Evolutionary conservation across 2,888 invertebrate genomes (phyloP).

Genomic region (Aphodius granarius): DNA sequence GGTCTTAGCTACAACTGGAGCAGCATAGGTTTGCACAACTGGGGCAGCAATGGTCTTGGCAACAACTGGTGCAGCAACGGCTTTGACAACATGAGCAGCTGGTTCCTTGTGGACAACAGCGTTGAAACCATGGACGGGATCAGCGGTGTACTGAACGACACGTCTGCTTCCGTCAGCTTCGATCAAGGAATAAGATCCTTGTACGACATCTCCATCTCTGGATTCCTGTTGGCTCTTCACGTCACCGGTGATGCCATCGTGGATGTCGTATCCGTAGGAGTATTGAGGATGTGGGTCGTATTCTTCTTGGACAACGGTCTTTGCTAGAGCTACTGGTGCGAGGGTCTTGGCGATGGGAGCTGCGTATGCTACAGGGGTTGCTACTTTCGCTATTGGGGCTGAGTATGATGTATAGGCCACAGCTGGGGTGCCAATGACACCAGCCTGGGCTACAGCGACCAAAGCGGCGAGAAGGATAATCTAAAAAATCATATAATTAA

Average conservation of each 20-base stretch:
- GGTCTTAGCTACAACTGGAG: conserved; percentile 32
- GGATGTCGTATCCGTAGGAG: conserved; percentile 60
- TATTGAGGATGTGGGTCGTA: conserved; percentile 60
- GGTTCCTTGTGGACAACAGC: conserved; percentile 67
- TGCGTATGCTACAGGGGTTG: conserved; percentile 33
- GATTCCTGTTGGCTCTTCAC: conserved; percentile 58
- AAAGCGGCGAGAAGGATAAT: conserved; percentile 35
- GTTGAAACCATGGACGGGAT: conserved; percentile 65
- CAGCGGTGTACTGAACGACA: conserved; percentile 60
- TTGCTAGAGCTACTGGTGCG: conserved; percentile 31
- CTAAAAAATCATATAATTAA: conserved; percentile 24
- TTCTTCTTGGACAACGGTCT: conserved; percentile 47
- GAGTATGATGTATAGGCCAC: conserved; percentile 39
- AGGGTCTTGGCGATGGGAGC: conserved; percentile 27
- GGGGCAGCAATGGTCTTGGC: conserved; percentile 38
- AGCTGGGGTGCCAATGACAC: conserved; percentile 29
- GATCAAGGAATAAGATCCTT: conserved; percentile 58
- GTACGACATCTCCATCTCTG: conserved; percentile 58
- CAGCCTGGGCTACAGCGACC: conserved; percentile 35
- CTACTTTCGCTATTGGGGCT: conserved; percentile 39
- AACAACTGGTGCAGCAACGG: conserved; percentile 39
- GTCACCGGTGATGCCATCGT: conserved; percentile 59
- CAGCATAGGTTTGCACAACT: conserved; percentile 27
- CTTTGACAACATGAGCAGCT: conserved; percentile 42
- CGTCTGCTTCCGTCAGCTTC: conserved; percentile 60